phyloP scores from a whole-genome alignment of 2,888 invertebrate species.

The Sisyra nigra region DNA sequence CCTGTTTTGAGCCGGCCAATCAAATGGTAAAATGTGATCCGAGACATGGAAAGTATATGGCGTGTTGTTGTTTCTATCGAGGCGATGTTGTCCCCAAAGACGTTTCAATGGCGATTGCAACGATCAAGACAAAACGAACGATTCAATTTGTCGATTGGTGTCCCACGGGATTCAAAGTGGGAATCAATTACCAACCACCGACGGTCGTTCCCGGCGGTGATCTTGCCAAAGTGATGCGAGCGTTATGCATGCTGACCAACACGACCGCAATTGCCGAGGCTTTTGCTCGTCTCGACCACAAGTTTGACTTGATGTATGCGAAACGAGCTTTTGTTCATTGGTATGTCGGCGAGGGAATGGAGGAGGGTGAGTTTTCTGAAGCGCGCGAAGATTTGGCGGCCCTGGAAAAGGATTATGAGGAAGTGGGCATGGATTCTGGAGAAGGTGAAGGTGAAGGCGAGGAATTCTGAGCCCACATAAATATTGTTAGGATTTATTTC shows the following conservation, averaged over 20 bases:
- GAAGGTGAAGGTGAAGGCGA: constrained; percentile 28
- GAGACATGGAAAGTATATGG: constrained; percentile 34
- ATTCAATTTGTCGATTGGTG: constrained; percentile 21
- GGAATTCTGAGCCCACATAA: too few species aligned
- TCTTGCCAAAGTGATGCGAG: constrained; percentile 39
- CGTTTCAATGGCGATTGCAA: constrained; percentile 34
- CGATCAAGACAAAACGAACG: constrained; percentile 36
- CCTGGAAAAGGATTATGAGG: constrained; percentile 41
- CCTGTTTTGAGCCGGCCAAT: constrained; percentile 44
- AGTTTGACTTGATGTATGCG: constrained; percentile 51
- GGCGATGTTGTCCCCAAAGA: constrained; percentile 25
- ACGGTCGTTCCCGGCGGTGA: constrained; percentile 30
- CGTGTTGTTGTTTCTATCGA: constrained; percentile 33
- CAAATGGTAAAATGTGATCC: constrained; percentile 41
- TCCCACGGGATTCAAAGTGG: constrained; percentile 15
- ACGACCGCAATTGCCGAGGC: constrained; percentile 50
- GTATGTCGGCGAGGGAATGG: constrained; percentile 79
- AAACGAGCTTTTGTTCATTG: constrained; percentile 95
- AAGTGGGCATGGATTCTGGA: constrained; percentile 45
- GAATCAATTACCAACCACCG: constrained; percentile 27
- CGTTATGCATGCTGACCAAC: constrained; percentile 49
- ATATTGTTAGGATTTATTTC: too few species aligned
- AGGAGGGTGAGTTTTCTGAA: constrained; percentile 76
- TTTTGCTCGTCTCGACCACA: constrained; percentile 47
- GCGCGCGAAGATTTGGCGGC: constrained; percentile 52